These are phyloP conservation scores for Meganola albula DNA, from an alignment of 2,888 invertebrate genomes.

Conservation along the genomic window DNA sequence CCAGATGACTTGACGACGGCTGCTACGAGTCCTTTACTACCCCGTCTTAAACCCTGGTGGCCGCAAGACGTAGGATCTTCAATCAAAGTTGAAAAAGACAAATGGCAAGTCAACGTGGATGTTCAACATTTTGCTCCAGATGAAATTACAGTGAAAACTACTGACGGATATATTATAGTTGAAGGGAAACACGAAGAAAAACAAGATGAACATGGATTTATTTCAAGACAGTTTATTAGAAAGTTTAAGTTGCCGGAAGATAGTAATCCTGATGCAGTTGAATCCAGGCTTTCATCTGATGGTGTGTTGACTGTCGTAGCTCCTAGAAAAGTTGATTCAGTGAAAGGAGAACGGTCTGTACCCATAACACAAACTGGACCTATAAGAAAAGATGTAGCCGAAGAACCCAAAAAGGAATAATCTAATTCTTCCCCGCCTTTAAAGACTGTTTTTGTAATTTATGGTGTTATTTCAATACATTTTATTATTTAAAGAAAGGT, in stretches of 20 bases:
- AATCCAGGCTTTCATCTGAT: constrained; percentile 86
- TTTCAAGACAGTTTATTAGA: constrained; percentile 83
- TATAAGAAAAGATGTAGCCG: constrained; percentile 50
- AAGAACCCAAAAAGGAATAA: constrained; percentile 24
- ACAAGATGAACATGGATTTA: constrained; percentile 84
- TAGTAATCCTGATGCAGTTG: constrained; percentile 82
- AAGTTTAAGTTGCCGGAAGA: constrained; percentile 85
- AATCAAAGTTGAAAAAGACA: constrained; percentile 72
- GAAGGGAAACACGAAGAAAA: constrained; percentile 90
- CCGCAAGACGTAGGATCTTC: constrained; percentile 62
- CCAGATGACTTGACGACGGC: constrained; percentile 56
- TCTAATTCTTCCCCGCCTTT: neutral
- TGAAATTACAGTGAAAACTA: constrained; percentile 86
- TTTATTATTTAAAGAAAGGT: too few species aligned
- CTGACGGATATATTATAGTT: constrained; percentile 81
- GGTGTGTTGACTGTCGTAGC: constrained; percentile 84
- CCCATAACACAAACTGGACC: constrained; percentile 79
- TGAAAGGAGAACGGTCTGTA: constrained; percentile 68
- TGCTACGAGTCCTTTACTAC: constrained; percentile 40
- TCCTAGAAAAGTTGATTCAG: constrained; percentile 57
- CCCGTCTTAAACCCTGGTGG: constrained; percentile 54
- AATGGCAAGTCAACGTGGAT: constrained; percentile 83
- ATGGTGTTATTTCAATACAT: too few species aligned
- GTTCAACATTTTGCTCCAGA: constrained; percentile 87
- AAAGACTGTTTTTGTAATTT: too few species aligned